Percentiles rank a stretch among this genome's conserved stretches.
Conservation (phyloP, 2,888 invertebrate species). For the Drosophila falleni region DNA sequence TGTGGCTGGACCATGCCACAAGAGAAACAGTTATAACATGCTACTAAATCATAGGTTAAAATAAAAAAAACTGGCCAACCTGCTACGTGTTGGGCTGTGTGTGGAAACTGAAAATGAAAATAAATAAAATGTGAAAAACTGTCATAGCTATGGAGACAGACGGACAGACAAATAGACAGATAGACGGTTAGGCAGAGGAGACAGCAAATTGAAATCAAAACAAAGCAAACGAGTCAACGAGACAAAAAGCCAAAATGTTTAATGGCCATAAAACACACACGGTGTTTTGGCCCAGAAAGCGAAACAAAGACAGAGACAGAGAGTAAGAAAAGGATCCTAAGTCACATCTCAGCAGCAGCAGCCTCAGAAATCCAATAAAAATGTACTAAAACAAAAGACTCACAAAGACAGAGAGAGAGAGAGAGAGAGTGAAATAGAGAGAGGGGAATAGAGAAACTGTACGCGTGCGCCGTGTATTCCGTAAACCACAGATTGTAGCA, state of each 20-base stretch:
- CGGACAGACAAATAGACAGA: slow-evolving; percentile 4
- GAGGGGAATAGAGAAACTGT: slow-evolving; percentile 27
- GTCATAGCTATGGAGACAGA: slow-evolving; percentile 51
- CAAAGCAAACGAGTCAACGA: slow-evolving; percentile 54
- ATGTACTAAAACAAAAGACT: slow-evolving; percentile 60
- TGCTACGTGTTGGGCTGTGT: slow-evolving; percentile 68
- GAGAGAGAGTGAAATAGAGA: neutral
- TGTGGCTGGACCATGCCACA: slow-evolving; percentile 56
- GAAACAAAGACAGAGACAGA: neutral
- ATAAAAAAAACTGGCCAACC: slow-evolving; percentile 64
- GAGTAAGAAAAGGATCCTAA: slow-evolving; percentile 48
- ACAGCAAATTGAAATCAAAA: slow-evolving; percentile 82
- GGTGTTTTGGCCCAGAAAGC: slow-evolving; percentile 33
- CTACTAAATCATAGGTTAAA: slow-evolving; percentile 83
- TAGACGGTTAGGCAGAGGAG: slow-evolving; percentile 35
- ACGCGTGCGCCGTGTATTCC: slow-evolving; percentile 65
- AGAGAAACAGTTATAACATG: slow-evolving; percentile 82
- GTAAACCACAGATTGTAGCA: slow-evolving; percentile 25
- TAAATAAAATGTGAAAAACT: slow-evolving; percentile 66
- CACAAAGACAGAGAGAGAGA: slow-evolving; percentile 9
- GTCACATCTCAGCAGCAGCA: slow-evolving; percentile 47
- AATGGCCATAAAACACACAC: slow-evolving; percentile 79
- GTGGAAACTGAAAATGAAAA: slow-evolving; percentile 61
- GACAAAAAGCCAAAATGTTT: slow-evolving; percentile 69
- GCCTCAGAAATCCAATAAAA: slow-evolving; percentile 67